Base-by-base conservation (phyloP, 1,140 invertebrate genomes). In the Bombus affinis region DNA sequence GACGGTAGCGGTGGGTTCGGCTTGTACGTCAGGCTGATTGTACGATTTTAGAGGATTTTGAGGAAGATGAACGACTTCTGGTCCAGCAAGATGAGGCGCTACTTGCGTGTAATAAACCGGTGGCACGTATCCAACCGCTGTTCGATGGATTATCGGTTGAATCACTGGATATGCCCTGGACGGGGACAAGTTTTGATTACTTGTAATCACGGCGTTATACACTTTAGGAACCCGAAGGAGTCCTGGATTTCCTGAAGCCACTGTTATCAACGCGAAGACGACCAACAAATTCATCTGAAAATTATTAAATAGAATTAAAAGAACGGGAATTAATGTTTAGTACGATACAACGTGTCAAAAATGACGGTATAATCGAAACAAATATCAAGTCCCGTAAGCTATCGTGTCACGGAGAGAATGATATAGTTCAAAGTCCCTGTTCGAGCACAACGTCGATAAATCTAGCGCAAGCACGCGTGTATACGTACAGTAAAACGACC, bases 151-250 rank as follows among this genome's bases (percentile, higher is more conserved):
- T 1, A 97, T 96, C 18, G 97, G 97, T 89, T 97, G 97, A 83
- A 97, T 96, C 57, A 97, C 96, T 0, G 97, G 97, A 93, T 96
- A 97, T 0, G 97, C 97, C 72, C 97, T 96, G 83, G 97, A 97
- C 13, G 97, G 97, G 37, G 96, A 96, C 42, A 97, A 92, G 92
- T 97, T 97, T 89, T 97, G 97, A 88, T 97, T 97, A 4, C 97
- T 97, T 9, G 97, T 97, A 89, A 97, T 97, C 35, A 97, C 95
- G 0, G 97, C 97, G 93, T 97, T 97, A 93, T 97, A 97, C 28
- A 97, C 96, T 90, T 97, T 97, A 5, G 97, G 97, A 25, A 96
- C 95, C 86, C 95, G 95, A 0, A 95, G 92, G 35, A 96, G 89
- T 71, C 89, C 95, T 59, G 92, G 94, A 42, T 91, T 78, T 81